Base-by-base conservation (phyloP, 2,797 vertebrate genomes). In the Xenopus petersii region DNA sequence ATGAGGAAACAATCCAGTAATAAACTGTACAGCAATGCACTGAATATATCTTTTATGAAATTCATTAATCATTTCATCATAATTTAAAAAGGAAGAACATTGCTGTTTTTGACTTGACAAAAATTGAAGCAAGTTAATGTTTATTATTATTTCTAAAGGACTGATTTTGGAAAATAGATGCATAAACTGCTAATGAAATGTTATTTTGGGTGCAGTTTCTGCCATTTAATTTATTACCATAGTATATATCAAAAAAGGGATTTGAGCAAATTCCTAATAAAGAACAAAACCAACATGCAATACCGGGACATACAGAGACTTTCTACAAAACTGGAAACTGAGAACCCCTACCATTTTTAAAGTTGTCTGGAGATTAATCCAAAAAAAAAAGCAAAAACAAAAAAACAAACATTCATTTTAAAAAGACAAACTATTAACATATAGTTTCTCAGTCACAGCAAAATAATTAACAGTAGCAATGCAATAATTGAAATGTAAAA, bases 231-330 rank as follows among this genome's bases (percentile, higher is more conserved):
- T 30, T 48, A 17, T 17, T 26, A 30, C 15, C 9, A 51, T 48
- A 33, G 17, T 5, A 49, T 47, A 5, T 5, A 1, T 30, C 30
- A 16, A 64, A 21, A 10, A 46, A 64, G 15, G 60, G 33, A 64
- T 78, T 74, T 62, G 61, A 74, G 33, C 70, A 79, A 64, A 33
- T 64, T 74, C 71, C 72, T 79, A 74, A 70, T 70, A 73, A 79
- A 79, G 77, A 79, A 79, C 77, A 79, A 79, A 79, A 79, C 77
- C 64, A 58, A 74, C 77, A 79, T 79, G 77, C 77, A 79, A 70
- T 74, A 74, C 71, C 61, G 68, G 70, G 56, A 79, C 77, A 73
- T 70, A 70, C 71, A 79, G 71, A 74, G 55, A 79, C 55, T 74
- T 70, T 70, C 77, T 79, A 79, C 71, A 49, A 74, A 51, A 79